A percentile compares a stretch with the other conserved stretches of the same genome.
Evolutionary conservation across 1,140 invertebrate genomes (phyloP).

Genomic region (Mycetomoellerius zeteki): DNA sequence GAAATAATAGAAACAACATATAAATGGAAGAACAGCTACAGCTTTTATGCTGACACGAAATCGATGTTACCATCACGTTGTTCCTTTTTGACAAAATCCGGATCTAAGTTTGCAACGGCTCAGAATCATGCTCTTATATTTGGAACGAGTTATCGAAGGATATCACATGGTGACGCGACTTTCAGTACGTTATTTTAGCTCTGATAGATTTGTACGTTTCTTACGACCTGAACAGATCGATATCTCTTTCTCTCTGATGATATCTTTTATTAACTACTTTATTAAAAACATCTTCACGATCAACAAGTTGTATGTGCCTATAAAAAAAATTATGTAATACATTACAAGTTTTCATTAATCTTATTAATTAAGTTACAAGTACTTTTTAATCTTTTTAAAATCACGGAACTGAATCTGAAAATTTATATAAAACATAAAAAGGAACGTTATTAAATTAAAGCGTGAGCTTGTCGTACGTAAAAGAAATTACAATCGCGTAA

Average conservation of each 20-base stretch:
- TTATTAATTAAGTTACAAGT: neutral
- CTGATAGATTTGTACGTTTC: neutral
- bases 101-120: conserved; percentile 31
- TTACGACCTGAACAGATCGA: neutral
- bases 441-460: neutral
- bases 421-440: neutral
- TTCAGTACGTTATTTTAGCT: neutral
- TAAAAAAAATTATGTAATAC: neutral
- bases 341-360: neutral
- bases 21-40: conserved; percentile 23
- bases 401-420: neutral
- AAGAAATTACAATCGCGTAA: conserved; percentile 19
- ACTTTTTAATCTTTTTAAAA: neutral
- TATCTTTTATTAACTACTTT: neutral
- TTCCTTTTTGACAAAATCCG: conserved; percentile 60
- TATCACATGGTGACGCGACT: conserved; percentile 15
- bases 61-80: conserved; percentile 31
- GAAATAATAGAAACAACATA: conserved; percentile 49
- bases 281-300: neutral
- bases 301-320: neutral
- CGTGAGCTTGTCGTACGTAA: neutral
- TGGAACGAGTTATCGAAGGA: conserved; percentile 32
- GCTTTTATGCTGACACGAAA: conserved; percentile 56
- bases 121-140: conserved; percentile 34
- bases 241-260: neutral